Evolutionary conservation across 1,140 invertebrate genomes (phyloP), one percentile per base, ranked within the genome.

Genomic region (Drosophila lini): DNA sequence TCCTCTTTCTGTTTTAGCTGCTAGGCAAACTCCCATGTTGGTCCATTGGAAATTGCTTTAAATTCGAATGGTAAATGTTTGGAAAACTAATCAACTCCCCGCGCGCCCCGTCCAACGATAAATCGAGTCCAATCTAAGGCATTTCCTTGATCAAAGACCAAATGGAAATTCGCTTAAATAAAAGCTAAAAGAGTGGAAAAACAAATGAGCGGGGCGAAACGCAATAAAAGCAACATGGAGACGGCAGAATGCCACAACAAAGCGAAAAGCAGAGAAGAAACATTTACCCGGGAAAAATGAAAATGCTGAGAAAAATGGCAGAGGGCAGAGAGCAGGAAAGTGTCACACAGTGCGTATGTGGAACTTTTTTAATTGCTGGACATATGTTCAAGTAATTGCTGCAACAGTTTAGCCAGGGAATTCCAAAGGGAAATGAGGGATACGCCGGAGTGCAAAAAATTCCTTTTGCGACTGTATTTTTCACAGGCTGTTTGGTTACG

Each of bases 361-460:
- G 68, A 86, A 86, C 73, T 74, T 86, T 79, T 81, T 80, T 88
- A 86, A 86, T 86, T 86, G 83, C 61, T 63, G 31, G 65, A 80
- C 83, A 86, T 86, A 88, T 80, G 83, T 74, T 74, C 47, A 42
- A 64, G 79, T 82, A 86, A 88, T 86, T 88, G 83, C 67, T 79
- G 55, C 50, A 45, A 52, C 71, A 82, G 80, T 69, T 88, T 79
- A 76, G 59, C 60, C 60, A 47, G 36, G 28, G 60, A 69, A 58
- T 53, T 44, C 36, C 63, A 50, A 50, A 44, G 47, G 53, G 47
- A 38, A 38, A 47, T 42, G 40, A 40, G 47, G 50, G 28, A 64
- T 34, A 62, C 38, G 55, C 15, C 31, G 22, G 25, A 57, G 55
- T 41, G 42, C 42, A 22, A 62, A 11, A 25, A 63, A 48, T 41